phyloP scores from a whole-genome alignment of 1,140 invertebrate species.

The Drosophila bipectinata region DNA sequence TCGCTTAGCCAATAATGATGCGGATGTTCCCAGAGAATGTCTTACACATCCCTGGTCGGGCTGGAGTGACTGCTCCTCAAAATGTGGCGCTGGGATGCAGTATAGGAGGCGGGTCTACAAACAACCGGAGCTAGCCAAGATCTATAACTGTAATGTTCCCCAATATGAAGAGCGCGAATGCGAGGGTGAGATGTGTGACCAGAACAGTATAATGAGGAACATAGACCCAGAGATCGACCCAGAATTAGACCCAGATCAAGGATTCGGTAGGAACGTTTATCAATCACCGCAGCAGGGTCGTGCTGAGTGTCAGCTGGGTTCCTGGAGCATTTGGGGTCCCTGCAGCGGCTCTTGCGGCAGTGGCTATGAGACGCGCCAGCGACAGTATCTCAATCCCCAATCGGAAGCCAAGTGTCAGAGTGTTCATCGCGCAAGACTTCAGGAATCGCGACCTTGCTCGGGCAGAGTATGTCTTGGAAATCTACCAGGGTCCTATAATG shows the following conservation, averaged over 20 bases:
- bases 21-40: conserved; percentile 86
- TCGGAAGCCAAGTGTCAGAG: conserved; percentile 55
- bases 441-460: conserved; percentile 43
- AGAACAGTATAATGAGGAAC: conserved; percentile 20
- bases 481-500: conserved; percentile 24
- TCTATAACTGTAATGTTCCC: conserved; percentile 79
- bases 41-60: conserved; percentile 89
- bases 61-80: conserved; percentile 91
- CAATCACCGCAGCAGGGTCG: conserved; percentile 12
- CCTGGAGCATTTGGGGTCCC: conserved; percentile 90
- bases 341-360: conserved; percentile 89
- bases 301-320: conserved; percentile 87
- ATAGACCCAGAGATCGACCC: conserved; percentile 28
- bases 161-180: conserved; percentile 67
- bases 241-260: conserved; percentile 22
- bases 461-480: conserved; percentile 55
- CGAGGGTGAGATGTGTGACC: conserved; percentile 58
- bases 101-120: conserved; percentile 87
- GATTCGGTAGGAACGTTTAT: conserved; percentile 9
- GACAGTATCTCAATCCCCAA: conserved; percentile 58
- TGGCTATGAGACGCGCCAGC: conserved; percentile 54
- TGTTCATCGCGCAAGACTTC: conserved; percentile 48
- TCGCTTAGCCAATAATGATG: conserved; percentile 65
- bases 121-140: conserved; percentile 84
- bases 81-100: conserved; percentile 90